Evolutionary conservation across 2,888 invertebrate genomes (phyloP).

Genomic region (Ormyrus labotus): DNA sequence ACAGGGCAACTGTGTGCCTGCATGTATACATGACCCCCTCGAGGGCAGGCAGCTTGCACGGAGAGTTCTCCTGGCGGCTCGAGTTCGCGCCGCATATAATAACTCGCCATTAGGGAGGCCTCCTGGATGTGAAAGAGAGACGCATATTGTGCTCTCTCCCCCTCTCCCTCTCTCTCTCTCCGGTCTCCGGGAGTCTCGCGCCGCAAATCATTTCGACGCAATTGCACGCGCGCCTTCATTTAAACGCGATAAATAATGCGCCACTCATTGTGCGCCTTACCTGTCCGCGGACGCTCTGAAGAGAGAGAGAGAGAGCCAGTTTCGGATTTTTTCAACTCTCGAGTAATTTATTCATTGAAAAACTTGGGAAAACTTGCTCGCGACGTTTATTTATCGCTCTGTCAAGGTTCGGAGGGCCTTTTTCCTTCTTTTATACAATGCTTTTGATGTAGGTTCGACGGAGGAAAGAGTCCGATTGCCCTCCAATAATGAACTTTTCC

Average conservation of each 20-base stretch:
- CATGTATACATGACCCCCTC: slow-evolving; percentile 34
- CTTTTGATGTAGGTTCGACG: no score
- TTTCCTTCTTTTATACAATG: no score
- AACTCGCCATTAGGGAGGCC: slow-evolving; percentile 63
- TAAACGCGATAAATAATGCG: slow-evolving; percentile 74
- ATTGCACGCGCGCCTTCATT: slow-evolving; percentile 72
- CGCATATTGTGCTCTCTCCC: slow-evolving; percentile 3
- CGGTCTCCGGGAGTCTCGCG: slow-evolving; percentile 62
- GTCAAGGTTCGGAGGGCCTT: not conserved
- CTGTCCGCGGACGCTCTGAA: not conserved
- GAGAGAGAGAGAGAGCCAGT: not conserved
- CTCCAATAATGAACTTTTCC: no score
- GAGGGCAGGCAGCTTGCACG: slow-evolving; percentile 23
- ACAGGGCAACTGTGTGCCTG: no score
- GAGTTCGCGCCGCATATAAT: slow-evolving; percentile 54
- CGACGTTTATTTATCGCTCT: slow-evolving; percentile 12
- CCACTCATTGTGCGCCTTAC: slow-evolving; percentile 70
- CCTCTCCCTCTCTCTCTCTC: not conserved
- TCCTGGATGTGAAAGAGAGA: slow-evolving; percentile 2
- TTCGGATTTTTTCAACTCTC: slow-evolving; percentile 15
- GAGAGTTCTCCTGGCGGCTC: no score
- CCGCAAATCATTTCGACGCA: slow-evolving; percentile 74
- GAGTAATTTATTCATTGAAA: slow-evolving; percentile 26
- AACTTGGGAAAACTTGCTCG: not conserved
- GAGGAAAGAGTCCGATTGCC: no score